Conservation (phyloP, 2,113 vertebrate species). For the Leptobrachium ailaonicum region DNA sequence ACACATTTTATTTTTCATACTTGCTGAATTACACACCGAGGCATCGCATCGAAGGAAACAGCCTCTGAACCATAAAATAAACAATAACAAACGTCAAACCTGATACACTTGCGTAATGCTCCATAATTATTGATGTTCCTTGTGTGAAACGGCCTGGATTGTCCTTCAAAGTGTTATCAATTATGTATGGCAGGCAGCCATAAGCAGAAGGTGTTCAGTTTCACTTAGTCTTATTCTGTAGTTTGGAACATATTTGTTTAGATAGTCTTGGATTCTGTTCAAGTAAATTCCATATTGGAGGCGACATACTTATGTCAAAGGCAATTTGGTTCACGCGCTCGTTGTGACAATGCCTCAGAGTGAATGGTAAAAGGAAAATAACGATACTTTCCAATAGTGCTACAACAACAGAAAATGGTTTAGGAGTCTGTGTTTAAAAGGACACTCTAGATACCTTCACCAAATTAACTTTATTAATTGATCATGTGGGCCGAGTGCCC, state of each 20-base stretch:
- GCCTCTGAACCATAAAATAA: too few relatives aligned
- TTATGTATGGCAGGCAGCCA: slow-evolving; percentile 3
- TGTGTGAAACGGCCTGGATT: background rate
- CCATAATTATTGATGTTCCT: background rate
- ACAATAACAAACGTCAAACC: too few relatives aligned
- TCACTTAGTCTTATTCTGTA: background rate
- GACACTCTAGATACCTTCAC: too few relatives aligned
- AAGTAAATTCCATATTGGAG: slow-evolving; percentile 20
- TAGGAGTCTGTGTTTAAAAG: too few relatives aligned
- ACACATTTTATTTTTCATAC: too few relatives aligned
- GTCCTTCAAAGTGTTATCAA: background rate
- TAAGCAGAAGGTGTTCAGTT: slow-evolving; percentile 22
- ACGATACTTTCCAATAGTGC: too few relatives aligned
- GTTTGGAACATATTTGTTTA: slow-evolving; percentile 26
- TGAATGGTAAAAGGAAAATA: background rate
- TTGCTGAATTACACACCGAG: too few relatives aligned
- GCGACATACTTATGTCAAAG: slow-evolving; percentile 27
- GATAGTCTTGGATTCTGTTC: background rate
- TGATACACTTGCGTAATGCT: background rate
- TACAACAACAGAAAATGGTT: too few relatives aligned
- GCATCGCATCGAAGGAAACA: too few relatives aligned
- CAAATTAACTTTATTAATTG: too few relatives aligned
- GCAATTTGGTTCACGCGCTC: background rate
- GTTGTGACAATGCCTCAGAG: background rate
- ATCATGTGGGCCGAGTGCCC: too few relatives aligned